Evolutionary conservation across 2,797 vertebrate genomes (phyloP).

Genomic region (Lithobates sylvaticus): DNA sequence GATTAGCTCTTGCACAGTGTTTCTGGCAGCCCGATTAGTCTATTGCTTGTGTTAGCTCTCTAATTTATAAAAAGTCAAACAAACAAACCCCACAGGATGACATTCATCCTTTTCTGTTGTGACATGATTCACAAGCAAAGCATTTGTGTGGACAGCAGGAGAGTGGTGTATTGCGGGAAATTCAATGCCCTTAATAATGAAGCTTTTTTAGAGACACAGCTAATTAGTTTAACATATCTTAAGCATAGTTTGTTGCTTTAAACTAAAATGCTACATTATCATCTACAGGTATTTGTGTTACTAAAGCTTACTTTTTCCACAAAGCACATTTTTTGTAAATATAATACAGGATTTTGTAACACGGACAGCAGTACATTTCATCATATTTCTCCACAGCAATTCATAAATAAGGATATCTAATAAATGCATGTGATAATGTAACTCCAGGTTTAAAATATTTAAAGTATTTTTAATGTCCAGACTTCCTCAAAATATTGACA

Average conservation of each 20-base stretch:
- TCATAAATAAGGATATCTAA: too few relatives aligned
- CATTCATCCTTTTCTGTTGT: constrained; percentile 60
- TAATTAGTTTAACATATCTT: constrained; percentile 7
- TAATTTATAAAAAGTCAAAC: constrained; percentile 64
- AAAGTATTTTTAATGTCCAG: too few relatives aligned
- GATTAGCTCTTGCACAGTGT: constrained; percentile 60
- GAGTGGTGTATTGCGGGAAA: constrained; percentile 44
- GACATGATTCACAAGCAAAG: constrained; percentile 60
- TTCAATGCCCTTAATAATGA: constrained; percentile 35
- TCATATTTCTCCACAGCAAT: too few relatives aligned
- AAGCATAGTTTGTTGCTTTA: not conserved
- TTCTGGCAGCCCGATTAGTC: constrained; percentile 61
- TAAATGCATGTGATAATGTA: too few relatives aligned
- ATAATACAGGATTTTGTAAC: too few relatives aligned
- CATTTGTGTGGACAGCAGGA: constrained; percentile 53
- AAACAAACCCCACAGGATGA: constrained; percentile 62
- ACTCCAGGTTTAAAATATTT: too few relatives aligned
- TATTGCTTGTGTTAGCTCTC: constrained; percentile 61
- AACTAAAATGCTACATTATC: not conserved
- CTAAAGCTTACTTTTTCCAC: too few relatives aligned
- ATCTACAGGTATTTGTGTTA: not conserved
- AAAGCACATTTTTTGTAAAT: too few relatives aligned
- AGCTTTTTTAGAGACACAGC: not conserved
- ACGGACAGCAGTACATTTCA: too few relatives aligned
- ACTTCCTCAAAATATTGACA: too few relatives aligned